These are phyloP conservation scores for Aurelia sp. DNA, from an alignment of 30 jellyfish, hydroid and myxozoan species.

Conservation along the genomic window DNA sequence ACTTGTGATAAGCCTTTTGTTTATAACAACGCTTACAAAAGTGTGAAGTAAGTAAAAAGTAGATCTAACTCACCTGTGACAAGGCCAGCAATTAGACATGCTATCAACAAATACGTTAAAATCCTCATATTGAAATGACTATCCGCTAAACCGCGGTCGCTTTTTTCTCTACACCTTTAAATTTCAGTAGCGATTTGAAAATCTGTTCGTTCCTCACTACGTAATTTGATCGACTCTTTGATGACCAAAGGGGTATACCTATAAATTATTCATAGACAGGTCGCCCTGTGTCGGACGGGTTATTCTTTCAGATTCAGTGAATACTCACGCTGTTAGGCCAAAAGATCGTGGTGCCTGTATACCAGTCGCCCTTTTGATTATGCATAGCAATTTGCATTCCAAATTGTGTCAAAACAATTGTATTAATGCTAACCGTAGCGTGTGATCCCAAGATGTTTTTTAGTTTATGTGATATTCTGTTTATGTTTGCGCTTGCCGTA, in stretches of 20 bases:
- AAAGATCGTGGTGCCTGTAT: constrained; percentile 20
- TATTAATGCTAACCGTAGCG: neutral
- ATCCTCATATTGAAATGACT: constrained; percentile 24
- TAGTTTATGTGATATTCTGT: no score
- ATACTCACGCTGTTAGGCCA: neutral
- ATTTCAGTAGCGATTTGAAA: neutral
- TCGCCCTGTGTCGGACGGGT: constrained; percentile 18
- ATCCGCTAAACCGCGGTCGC: constrained; percentile 1
- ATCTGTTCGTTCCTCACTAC: neutral
- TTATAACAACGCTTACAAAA: no score
- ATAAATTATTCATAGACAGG: constrained; percentile 38
- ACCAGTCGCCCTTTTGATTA: constrained; percentile 1
- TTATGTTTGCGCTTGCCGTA: no score
- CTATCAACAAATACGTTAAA: constrained; percentile 42
- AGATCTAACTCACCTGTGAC: constrained; percentile 31
- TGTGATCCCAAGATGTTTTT: neutral
- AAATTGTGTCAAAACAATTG: neutral
- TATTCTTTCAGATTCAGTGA: constrained; percentile 47
- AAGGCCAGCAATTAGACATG: constrained; percentile 67
- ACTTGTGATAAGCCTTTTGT: no score
- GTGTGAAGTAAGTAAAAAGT: no score
- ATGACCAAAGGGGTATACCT: neutral
- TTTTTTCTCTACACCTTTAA: neutral
- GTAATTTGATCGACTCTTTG: neutral
- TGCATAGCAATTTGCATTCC: neutral